Percentiles rank a stretch among this genome's conserved stretches.
Evolutionary conservation across 2,113 vertebrate species (phyloP).

Genomic region (Onychostruthus taczanowskii): DNA sequence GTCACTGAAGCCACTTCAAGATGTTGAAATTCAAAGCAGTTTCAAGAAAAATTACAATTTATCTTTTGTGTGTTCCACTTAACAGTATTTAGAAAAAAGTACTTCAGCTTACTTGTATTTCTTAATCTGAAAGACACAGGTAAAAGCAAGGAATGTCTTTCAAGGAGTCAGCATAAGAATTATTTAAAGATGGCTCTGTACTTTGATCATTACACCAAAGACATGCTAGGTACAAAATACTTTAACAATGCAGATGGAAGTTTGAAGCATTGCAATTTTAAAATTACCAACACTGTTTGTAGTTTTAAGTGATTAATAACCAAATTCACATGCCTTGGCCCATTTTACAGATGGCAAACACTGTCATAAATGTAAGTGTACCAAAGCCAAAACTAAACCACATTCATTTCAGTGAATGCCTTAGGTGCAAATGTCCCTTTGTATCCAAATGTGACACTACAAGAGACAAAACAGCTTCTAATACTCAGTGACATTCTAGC

Average conservation of each 20-base stretch:
- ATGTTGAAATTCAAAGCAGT: neutral
- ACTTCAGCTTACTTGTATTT: neutral
- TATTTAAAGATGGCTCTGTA: neutral
- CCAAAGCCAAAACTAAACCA: neutral
- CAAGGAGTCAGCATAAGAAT: neutral
- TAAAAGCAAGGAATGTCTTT: neutral
- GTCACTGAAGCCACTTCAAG: neutral
- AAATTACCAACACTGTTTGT: neutral
- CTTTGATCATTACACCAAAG: neutral
- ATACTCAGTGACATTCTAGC: neutral
- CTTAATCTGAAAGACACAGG: neutral
- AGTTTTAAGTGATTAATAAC: neutral
- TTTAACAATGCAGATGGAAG: neutral
- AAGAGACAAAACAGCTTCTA: neutral
- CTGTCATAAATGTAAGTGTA: neutral
- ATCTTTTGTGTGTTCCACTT: neutral
- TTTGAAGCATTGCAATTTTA: neutral
- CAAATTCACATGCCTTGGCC: neutral
- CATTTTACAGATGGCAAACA: neutral
- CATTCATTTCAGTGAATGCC: neutral
- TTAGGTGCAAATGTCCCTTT: neutral
- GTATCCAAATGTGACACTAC: neutral
- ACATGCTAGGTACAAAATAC: neutral
- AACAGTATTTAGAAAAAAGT: neutral
- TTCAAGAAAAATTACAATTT: neutral